These are phyloP conservation scores for Diarsia dahlii DNA, from an alignment of 2,888 invertebrate species.

Conservation along the genomic window DNA sequence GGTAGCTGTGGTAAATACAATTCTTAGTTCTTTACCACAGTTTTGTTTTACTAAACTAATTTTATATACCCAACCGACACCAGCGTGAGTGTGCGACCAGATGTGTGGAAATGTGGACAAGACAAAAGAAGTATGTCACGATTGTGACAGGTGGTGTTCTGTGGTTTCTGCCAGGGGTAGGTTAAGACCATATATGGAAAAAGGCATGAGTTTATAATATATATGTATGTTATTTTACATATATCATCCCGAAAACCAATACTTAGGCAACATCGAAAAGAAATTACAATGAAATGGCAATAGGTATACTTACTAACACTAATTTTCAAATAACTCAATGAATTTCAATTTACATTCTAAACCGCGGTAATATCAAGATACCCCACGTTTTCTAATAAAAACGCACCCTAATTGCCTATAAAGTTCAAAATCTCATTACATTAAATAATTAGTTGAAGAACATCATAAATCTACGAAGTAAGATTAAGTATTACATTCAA, in stretches of 20 bases:
- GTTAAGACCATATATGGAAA: no score
- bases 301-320: background rate
- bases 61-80: background rate
- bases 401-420: constrained; percentile 16
- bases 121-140: no score
- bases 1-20: no score
- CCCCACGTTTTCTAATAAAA: constrained; percentile 16
- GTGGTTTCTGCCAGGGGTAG: no score
- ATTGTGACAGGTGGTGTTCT: no score
- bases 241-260: no score
- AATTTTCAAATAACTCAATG: background rate
- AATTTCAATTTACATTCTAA: background rate
- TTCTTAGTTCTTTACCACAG: background rate
- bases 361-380: background rate
- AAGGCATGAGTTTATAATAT: background rate
- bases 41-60: background rate
- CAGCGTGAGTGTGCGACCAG: no score
- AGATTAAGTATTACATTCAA: constrained; percentile 55
- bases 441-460: constrained; percentile 43
- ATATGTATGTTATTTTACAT: no score
- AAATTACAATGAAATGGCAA: no score
- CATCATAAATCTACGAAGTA: constrained; percentile 51
- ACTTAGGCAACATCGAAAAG: background rate
- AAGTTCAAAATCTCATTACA: constrained; percentile 34
- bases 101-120: no score